A percentile compares a stretch with the other conserved stretches of the same genome.
phyloP scores from a whole-genome alignment of 1,140 invertebrate genomes.

The Liolophura sinensis region DNA sequence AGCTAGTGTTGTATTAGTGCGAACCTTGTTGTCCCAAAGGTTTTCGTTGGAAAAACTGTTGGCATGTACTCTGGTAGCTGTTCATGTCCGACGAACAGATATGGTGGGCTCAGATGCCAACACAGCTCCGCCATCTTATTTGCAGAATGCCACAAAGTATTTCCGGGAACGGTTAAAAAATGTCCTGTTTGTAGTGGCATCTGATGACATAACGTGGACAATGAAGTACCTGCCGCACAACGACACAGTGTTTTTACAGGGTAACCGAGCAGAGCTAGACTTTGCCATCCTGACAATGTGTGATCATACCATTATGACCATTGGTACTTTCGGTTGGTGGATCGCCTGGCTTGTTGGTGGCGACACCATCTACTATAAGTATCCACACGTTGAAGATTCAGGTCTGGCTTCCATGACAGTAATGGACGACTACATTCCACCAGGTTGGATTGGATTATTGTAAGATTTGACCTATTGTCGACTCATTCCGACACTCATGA shows the following conservation, averaged over 20 bases:
- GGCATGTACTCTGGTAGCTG: slow-evolving; percentile 22
- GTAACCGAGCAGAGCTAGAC: slow-evolving; percentile 35
- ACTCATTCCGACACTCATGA: too few species aligned
- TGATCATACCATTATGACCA: slow-evolving; percentile 43
- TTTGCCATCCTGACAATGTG: slow-evolving; percentile 33
- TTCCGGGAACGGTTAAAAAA: slow-evolving; percentile 24
- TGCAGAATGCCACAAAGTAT: slow-evolving; percentile 24
- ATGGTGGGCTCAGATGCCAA: slow-evolving; percentile 17
- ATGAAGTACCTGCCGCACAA: slow-evolving; percentile 14
- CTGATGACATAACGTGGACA: slow-evolving; percentile 37
- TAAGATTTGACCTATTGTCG: too few species aligned
- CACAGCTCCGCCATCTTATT: slow-evolving; percentile 18
- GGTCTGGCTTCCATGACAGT: slow-evolving; percentile 15
- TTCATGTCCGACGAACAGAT: slow-evolving; percentile 40
- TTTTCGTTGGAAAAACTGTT: too few species aligned
- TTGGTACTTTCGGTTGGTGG: slow-evolving; percentile 50
- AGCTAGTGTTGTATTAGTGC: slow-evolving; percentile 8
- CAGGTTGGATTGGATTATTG: slow-evolving; percentile 19
- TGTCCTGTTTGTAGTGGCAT: slow-evolving; percentile 33
- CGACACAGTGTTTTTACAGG: slow-evolving; percentile 19
- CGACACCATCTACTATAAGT: slow-evolving; percentile 35
- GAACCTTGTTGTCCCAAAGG: too few species aligned
- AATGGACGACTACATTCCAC: slow-evolving; percentile 12
- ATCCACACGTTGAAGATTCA: slow-evolving; percentile 19
- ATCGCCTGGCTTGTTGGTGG: slow-evolving; percentile 41